Conservation (phyloP, 2,888 invertebrate species). For the Drosophila acutilabella region DNA sequence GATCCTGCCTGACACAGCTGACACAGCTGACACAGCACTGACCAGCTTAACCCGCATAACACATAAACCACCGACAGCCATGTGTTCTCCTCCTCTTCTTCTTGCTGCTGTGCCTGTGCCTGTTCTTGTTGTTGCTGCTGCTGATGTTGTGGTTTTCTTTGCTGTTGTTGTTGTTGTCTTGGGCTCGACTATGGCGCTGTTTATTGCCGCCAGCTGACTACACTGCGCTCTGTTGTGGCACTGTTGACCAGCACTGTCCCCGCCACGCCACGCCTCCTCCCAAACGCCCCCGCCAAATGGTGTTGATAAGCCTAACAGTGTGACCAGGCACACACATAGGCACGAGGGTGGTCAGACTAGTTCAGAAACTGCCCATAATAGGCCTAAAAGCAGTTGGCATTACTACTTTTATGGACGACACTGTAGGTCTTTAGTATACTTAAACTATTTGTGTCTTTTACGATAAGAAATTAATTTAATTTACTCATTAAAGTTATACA, state of each 20-base stretch:
- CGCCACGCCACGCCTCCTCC: neutral
- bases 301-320: slow-evolving; percentile 51
- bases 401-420: too few relatives aligned
- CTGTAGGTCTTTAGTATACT: too few relatives aligned
- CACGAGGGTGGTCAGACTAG: slow-evolving; percentile 17
- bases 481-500: too few relatives aligned
- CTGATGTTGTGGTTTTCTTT: slow-evolving; percentile 5
- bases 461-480: too few relatives aligned
- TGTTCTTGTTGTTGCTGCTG: neutral
- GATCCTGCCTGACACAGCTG: slow-evolving; percentile 17
- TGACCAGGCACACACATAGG: slow-evolving; percentile 3
- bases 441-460: too few relatives aligned
- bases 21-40: slow-evolving; percentile 12
- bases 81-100: slow-evolving; percentile 13
- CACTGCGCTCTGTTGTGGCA: slow-evolving; percentile 16
- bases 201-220: slow-evolving; percentile 66
- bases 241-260: slow-evolving; percentile 7
- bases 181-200: slow-evolving; percentile 34
- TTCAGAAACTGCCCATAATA: neutral
- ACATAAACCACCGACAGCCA: slow-evolving; percentile 52
- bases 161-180: slow-evolving; percentile 18
- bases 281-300: slow-evolving; percentile 15
- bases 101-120: neutral
- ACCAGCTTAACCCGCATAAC: slow-evolving; percentile 62
- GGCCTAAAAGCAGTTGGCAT: neutral